phyloP scores from a whole-genome alignment of 1,140 invertebrate genomes.

The Danaus plexippus region DNA sequence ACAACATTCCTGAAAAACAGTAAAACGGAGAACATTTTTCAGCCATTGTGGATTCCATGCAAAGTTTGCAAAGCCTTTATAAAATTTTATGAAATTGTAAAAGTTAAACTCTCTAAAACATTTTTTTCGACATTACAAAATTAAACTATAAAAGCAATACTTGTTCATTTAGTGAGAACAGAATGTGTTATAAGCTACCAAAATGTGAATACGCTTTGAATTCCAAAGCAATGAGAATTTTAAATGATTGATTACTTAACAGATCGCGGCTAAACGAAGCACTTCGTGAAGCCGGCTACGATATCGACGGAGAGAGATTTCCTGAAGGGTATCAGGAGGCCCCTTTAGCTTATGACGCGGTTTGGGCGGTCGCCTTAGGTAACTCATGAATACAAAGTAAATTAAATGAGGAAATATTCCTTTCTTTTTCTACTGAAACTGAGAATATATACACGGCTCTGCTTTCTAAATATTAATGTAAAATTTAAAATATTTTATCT shows the following conservation, averaged over 20 bases:
- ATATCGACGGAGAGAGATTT: conserved; percentile 85
- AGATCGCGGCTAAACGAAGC: conserved; percentile 86
- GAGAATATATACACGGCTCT: too few relatives aligned
- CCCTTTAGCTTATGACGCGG: conserved; percentile 98
- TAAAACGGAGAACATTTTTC: conserved; percentile 23
- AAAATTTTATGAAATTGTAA: conserved; percentile 6
- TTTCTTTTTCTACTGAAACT: too few relatives aligned
- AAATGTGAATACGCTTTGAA: not conserved
- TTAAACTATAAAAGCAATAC: not conserved
- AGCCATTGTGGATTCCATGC: conserved; percentile 11
- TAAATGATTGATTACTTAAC: conserved; percentile 15
- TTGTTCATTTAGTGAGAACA: not conserved
- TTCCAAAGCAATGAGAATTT: conserved; percentile 3
- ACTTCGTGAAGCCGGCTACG: conserved; percentile 83
- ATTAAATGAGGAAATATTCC: not conserved
- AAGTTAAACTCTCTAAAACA: conserved; percentile 4
- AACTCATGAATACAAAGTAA: conserved; percentile 25
- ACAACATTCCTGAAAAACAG: conserved; percentile 13
- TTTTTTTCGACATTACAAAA: not conserved
- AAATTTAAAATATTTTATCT: too few relatives aligned
- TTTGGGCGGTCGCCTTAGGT: conserved; percentile 97
- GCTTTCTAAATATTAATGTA: too few relatives aligned
- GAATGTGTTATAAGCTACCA: too few relatives aligned
- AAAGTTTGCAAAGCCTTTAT: conserved; percentile 17
- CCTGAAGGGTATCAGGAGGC: conserved; percentile 98